phyloP scores from a whole-genome alignment of 2,797 vertebrate species.

The Vespertilio murinus region DNA sequence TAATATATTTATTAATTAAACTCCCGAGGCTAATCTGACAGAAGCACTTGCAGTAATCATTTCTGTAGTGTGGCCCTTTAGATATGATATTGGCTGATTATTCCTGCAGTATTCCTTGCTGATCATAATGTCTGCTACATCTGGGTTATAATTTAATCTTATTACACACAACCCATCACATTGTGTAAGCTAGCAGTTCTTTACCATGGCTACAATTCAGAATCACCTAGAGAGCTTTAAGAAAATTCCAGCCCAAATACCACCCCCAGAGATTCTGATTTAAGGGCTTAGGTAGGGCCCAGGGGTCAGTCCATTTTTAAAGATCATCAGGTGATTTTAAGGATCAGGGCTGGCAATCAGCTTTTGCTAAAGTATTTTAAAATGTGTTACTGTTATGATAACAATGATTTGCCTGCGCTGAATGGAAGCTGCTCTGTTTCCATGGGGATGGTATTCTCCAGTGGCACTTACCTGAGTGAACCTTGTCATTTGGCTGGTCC shows the following conservation, averaged over 20 bases:
- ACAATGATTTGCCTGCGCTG: background rate
- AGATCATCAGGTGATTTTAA: slow-evolving; percentile 48
- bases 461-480: background rate
- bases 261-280: slow-evolving; percentile 46
- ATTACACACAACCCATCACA: background rate
- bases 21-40: background rate
- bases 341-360: background rate
- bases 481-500: background rate
- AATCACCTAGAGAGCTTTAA: slow-evolving; percentile 36
- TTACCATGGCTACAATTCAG: background rate
- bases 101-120: background rate
- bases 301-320: slow-evolving; percentile 45
- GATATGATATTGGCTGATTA: no score
- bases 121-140: background rate
- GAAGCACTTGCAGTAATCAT: background rate
- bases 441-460: background rate
- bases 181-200: background rate
- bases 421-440: background rate
- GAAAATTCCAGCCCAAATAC: background rate
- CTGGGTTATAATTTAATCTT: background rate
- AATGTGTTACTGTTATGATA: slow-evolving; percentile 17
- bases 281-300: background rate
- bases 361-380: slow-evolving; percentile 58
- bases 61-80: background rate
- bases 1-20: background rate